Evolutionary conservation across 2,888 invertebrate species (phyloP), one percentile per base, ranked within the genome.

Genomic region (Platypus cylindrus): DNA sequence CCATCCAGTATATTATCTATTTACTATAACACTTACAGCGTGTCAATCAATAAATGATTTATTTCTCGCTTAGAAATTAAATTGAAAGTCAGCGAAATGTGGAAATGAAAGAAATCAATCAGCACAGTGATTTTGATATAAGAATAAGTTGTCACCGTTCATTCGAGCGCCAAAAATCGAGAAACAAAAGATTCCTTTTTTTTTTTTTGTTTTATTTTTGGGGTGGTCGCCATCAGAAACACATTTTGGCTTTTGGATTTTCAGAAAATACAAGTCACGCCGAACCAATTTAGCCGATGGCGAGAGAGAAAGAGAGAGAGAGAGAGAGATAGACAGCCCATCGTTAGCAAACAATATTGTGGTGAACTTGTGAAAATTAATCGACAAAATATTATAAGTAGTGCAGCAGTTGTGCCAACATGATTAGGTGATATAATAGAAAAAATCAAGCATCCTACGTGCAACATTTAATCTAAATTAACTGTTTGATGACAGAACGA

Each of bases 321-420:
- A n/a, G n/a, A n/a, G n/a, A n/a, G n/a, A n/a, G n/a, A n/a, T n/a
- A n/a, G n/a, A n/a, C 40, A 50, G 52, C 51, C 58, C 51, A 57
- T 59, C 59, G 58, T 59, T 59, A 59, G 54, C 59, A 56, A 54
- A 54, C 55, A 57, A 59, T 59, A 59, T 59, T 59, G 58, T 53
- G 55, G 56, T 57, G 60, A 60, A 60, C 58, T 54, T 60, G 36
- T 53, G 54, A 50, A 55, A 59, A 60, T 59, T 60, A 60, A 62
- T 62, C 60, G 62, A 59, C 54, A 54, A 58, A 60, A 60, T 62
- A 61, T 62, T 62, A 54, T 60, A 62, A 62, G 60, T 60, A 53
- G 52, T 31, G 48, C 47, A 59, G 55, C 58, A 59, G 56, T 58
- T 57, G 56, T 39, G 37, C 40, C 32, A 37, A 36, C 40, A 34